Evolutionary conservation across 2,888 invertebrate genomes (phyloP).

Genomic region (Drosophila robusta): DNA sequence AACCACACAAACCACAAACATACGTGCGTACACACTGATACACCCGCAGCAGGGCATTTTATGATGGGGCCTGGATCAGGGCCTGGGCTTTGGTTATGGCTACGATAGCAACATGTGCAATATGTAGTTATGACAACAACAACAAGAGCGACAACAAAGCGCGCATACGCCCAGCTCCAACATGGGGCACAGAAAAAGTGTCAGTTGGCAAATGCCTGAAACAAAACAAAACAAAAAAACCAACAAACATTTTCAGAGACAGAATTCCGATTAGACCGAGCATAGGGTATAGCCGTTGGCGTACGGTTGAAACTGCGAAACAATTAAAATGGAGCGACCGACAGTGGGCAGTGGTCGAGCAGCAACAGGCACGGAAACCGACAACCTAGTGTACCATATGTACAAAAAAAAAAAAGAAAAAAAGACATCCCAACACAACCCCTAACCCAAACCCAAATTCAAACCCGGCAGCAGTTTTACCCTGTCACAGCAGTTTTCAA

Average conservation of each 20-base stretch:
- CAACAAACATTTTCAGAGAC: constrained; percentile 18
- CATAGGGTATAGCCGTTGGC: constrained; percentile 22
- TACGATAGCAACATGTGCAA: constrained; percentile 45
- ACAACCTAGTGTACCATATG: constrained; percentile 22
- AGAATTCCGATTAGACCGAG: constrained; percentile 43
- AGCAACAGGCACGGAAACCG: constrained; percentile 53
- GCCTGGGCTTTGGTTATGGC: constrained; percentile 6
- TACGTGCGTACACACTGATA: constrained; percentile 4
- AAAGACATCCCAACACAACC: constrained; percentile 4
- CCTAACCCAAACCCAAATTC: background rate
- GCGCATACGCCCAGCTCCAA: background rate
- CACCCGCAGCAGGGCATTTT: constrained; percentile 8
- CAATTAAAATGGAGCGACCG: constrained; percentile 58
- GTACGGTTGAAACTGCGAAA: constrained; percentile 47
- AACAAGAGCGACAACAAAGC: constrained; percentile 20
- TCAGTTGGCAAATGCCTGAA: constrained; percentile 11
- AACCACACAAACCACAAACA: constrained; percentile 21
- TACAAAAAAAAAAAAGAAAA: background rate
- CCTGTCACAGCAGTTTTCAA: constrained; percentile 47
- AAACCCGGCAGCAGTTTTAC: constrained; percentile 41
- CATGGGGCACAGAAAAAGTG: constrained; percentile 12
- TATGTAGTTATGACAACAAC: constrained; percentile 51
- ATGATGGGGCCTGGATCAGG: constrained; percentile 3
- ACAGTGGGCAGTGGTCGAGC: constrained; percentile 7
- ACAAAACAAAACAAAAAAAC: background rate